Conservation (phyloP, 1,140 invertebrate species). For the Drosophila neocordata region DNA sequence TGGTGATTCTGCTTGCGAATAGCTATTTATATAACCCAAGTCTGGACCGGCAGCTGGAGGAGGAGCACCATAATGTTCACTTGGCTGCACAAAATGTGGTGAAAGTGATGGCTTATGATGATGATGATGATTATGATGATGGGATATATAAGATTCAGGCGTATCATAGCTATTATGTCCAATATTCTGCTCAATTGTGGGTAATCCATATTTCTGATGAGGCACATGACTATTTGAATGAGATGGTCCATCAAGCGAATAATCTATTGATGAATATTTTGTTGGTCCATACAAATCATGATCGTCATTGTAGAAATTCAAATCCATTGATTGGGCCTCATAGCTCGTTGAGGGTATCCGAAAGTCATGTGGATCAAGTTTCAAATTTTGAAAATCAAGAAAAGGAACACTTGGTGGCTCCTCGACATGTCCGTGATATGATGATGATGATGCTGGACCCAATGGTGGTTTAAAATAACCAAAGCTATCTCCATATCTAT, state of each 20-base stretch:
- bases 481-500: constrained; percentile 19
- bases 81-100: constrained; percentile 24
- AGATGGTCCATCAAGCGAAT: constrained; percentile 18
- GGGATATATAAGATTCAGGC: constrained; percentile 34
- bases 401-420: constrained; percentile 59
- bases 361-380: constrained; percentile 68
- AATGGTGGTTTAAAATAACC: constrained; percentile 53
- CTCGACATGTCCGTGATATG: constrained; percentile 38
- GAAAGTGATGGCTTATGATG: not conserved
- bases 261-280: constrained; percentile 62
- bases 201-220: constrained; percentile 65
- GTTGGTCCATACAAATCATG: constrained; percentile 56
- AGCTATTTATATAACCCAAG: constrained; percentile 43
- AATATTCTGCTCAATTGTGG: constrained; percentile 36
- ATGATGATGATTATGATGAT: constrained; percentile 37
- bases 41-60: constrained; percentile 9
- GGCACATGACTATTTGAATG: constrained; percentile 45
- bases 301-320: constrained; percentile 69
- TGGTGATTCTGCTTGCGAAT: constrained; percentile 10
- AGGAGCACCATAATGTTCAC: constrained; percentile 22
- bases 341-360: constrained; percentile 67
- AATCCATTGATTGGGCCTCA: constrained; percentile 73
- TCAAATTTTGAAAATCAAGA: constrained; percentile 69
- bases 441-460: not conserved
- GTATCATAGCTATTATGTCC: constrained; percentile 47